Percentiles rank a stretch among this genome's conserved stretches.
These are phyloP conservation scores for Tipula vernalis DNA, from an alignment of 2,888 invertebrate species.

Conservation along the genomic window DNA sequence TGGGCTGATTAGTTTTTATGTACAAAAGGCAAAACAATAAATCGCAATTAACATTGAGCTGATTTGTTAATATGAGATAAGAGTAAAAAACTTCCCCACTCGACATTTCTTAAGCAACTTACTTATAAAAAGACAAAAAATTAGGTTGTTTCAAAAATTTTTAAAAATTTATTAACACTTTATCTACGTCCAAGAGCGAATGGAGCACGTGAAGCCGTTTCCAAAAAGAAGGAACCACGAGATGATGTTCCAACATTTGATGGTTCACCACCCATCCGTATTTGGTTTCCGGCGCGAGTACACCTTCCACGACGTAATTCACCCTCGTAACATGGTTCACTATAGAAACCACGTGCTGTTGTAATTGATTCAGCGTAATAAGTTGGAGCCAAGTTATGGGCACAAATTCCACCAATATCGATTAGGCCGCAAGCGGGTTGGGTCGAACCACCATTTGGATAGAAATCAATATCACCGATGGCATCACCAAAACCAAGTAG, in stretches of 20 bases:
- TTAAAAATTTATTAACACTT: neutral
- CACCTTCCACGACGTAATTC: conserved; percentile 9
- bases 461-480: conserved; percentile 33
- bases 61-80: neutral
- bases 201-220: neutral
- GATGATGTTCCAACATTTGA: conserved; percentile 20
- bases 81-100: neutral
- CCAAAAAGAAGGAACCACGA: conserved; percentile 23
- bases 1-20: neutral
- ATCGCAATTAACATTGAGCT: neutral
- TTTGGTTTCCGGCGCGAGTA: conserved; percentile 25
- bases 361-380: conserved; percentile 30
- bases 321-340: conserved; percentile 13
- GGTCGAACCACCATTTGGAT: conserved; percentile 30
- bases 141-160: neutral
- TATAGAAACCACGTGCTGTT: conserved; percentile 12
- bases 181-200: neutral
- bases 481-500: conserved; percentile 26
- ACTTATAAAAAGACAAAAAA: neutral
- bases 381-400: conserved; percentile 27
- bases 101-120: neutral
- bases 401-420: conserved; percentile 20
- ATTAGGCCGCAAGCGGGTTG: conserved; percentile 31
- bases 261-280: conserved; percentile 30
- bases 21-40: too few relatives aligned